Conservation (phyloP, 2,113 vertebrate species). For the Perccottus glenii region DNA sequence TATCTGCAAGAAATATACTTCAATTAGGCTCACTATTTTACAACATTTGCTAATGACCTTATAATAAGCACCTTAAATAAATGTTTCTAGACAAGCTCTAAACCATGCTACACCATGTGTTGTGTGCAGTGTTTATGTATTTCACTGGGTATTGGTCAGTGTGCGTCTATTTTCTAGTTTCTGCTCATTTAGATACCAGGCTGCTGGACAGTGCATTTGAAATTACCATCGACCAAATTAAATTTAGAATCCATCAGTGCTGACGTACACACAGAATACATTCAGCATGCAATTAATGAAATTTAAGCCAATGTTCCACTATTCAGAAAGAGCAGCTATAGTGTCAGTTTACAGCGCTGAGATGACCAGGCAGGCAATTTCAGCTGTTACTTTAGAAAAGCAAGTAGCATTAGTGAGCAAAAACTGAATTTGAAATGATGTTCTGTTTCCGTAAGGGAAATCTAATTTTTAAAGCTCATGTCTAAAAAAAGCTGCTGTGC, state of each 20-base stretch:
- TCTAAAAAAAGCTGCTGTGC: conserved; percentile 60
- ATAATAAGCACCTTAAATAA: too few relatives aligned
- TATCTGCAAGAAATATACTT: too few relatives aligned
- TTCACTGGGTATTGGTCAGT: conserved; percentile 1
- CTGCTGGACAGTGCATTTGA: conserved; percentile 4
- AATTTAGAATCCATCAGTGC: conserved; percentile 6
- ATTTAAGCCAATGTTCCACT: conserved; percentile 9
- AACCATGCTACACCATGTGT: background rate
- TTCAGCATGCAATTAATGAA: conserved; percentile 12
- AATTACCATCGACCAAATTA: conserved; percentile 33
- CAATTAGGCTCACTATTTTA: too few relatives aligned
- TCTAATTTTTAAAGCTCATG: conserved; percentile 56
- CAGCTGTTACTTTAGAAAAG: conserved; percentile 14
- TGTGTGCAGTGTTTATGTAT: background rate
- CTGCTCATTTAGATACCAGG: conserved; percentile 11
- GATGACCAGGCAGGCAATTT: conserved; percentile 8
- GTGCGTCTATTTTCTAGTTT: background rate
- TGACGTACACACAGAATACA: conserved; percentile 10
- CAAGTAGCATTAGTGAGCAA: conserved; percentile 17
- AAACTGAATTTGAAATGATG: conserved; percentile 48
- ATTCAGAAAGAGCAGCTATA: conserved; percentile 19
- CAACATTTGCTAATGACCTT: too few relatives aligned
- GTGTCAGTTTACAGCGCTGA: conserved; percentile 16
- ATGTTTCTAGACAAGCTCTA: too few relatives aligned
- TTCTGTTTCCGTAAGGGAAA: conserved; percentile 40